These are phyloP conservation scores for Rostratula benghalensis DNA, from an alignment of 2,113 vertebrate species.

Conservation along the genomic window DNA sequence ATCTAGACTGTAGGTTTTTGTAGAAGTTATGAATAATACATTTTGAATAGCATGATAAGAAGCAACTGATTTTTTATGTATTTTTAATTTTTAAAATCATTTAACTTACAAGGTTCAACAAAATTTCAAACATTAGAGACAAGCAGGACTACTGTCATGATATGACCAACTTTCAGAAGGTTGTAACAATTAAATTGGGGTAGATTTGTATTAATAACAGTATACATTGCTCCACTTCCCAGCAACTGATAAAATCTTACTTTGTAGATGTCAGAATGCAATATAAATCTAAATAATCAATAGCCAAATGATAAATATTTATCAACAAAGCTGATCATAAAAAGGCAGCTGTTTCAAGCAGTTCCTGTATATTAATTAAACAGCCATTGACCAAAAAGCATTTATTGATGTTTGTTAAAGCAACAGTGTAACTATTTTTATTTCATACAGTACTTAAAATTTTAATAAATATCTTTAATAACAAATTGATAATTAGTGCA, in stretches of 20 bases:
- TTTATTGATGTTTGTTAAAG: slow-evolving; percentile 27
- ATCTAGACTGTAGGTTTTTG: background rate
- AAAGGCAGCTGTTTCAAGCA: slow-evolving; percentile 13
- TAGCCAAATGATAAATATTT: background rate
- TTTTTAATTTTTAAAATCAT: background rate
- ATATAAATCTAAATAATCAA: background rate
- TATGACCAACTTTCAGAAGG: background rate
- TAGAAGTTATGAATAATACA: background rate
- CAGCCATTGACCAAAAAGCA: slow-evolving; percentile 38
- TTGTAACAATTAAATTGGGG: too few relatives aligned
- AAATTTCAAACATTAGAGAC: background rate
- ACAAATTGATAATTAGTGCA: background rate
- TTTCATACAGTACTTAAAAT: background rate
- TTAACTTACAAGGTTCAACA: background rate
- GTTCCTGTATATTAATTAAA: slow-evolving; percentile 7
- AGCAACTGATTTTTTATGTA: background rate
- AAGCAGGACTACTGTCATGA: background rate
- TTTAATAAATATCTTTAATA: background rate
- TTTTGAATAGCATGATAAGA: background rate
- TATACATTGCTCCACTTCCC: background rate
- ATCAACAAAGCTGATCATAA: background rate
- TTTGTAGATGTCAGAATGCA: background rate
- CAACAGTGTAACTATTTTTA: slow-evolving; percentile 11
- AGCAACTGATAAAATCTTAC: background rate
- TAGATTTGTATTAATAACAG: background rate